Evolutionary conservation across 2,113 vertebrate genomes (phyloP), one percentile per base, ranked within the genome.

Genomic region (Odobenus rosmarus): DNA sequence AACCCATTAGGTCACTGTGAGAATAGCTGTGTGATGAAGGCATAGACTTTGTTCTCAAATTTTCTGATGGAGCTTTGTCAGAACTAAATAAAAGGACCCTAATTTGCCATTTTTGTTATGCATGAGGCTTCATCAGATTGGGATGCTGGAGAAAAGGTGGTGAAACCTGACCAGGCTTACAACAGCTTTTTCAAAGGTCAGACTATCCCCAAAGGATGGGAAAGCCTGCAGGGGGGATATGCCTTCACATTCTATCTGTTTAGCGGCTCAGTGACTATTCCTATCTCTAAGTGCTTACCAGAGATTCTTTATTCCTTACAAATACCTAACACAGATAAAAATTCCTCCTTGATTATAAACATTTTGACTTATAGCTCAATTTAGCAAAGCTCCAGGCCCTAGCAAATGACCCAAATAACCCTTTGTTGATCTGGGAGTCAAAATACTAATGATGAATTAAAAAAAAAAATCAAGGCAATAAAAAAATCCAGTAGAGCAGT

Each of bases 111-210:
- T 97, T 94, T 36, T 72, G 67, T 82, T 93, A 97, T 93, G 89
- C 95, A 84, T 36, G 89, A 96, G 92, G 64, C 89, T 88, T 59
- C 77, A 96, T 95, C 97, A 96, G 97, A 97, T 81, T 95, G 57
- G 67, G 72, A 67, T 55, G 28, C 57, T 3, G 5, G 55, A 83
- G 74, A 96, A 95, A 93, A 42, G 83, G 36, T 16, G 1, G 85
- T 53, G 96, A 96, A 97, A 97, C 39, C 79, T 61, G 91, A 97
- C 46, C 31, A 11, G 49, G 69, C 71, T 90, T 33, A 80, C 90
- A 64, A 94, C 26, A 55, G 39, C 42, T 51, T 62, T 95, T 82
- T 93, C 95, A 94, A 97, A 97, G 76, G 94, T 97, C 95, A 93
- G 61, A 89, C 91, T 59, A 21, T 93, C 90, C 81, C 80, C 92